Base-by-base conservation (phyloP, 2,797 vertebrate species). In the Moxostoma hubbsi region DNA sequence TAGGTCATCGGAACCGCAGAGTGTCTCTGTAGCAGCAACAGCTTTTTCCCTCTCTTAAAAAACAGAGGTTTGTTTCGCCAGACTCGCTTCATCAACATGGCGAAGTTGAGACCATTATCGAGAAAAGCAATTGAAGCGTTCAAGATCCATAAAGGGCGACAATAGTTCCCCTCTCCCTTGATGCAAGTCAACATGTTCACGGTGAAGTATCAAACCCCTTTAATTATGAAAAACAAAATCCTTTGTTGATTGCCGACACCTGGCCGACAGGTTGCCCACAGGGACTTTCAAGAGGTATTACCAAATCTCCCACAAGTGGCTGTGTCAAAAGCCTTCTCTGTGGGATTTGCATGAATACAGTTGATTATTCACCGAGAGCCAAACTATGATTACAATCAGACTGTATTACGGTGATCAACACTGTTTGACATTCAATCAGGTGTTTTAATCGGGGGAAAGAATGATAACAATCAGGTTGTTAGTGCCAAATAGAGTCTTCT, bases 1-100 rank as follows among this genome's bases (percentile, higher is more conserved):
- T 87, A 84, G 86, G 86, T 84, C 83, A 86, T 86, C 82, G 73
- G 77, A 82, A 85, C 81, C 75, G 80, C 79, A 75, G 70, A 75
- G 64, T 80, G 72, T 83, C 68, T 77, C 64, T 67, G 80, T 68
- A 79, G 79, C 63, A 77, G 75, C 54, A 61, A 49, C 53, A 43
- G 76, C 82, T 78, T 64, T 73, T 73, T 82, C 72, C 58, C 15
- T 63, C 74, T 10, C 18, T 58, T 53, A 12, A 65, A 80, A 79
- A 73, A 73, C 4, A 66, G 8, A 76, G 73, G 73, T 75, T 70
- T 75, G 71, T 82, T 78, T 73, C 12, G 45, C 66, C 53, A 80
- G 73, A 75, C 43, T 15, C 47, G 6, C 45, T 46, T 65, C 55
- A 79, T 65, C 66, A 80, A 70, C 6, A 6, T 15, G 7, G 55